phyloP scores from a whole-genome alignment of 2,888 invertebrate species.

The Pammene fasciana region DNA sequence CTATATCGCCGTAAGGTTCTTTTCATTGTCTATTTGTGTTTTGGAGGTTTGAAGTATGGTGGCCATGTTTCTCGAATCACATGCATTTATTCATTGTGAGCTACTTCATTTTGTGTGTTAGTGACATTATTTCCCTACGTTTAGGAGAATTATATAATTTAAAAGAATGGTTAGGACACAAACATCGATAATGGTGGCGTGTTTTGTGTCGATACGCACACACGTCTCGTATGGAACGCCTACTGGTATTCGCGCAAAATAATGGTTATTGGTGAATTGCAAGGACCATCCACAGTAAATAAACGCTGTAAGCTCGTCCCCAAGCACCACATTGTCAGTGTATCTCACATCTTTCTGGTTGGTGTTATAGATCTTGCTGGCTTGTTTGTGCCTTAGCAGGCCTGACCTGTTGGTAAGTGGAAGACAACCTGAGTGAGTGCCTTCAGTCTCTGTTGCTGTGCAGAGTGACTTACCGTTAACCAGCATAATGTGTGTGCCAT shows the following conservation, averaged over 20 bases:
- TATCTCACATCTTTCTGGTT: conserved; percentile 79
- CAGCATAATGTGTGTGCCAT: conserved; percentile 80
- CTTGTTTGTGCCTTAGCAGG: conserved; percentile 89
- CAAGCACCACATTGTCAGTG: conserved; percentile 76
- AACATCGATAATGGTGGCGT: conserved; percentile 60
- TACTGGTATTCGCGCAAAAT: conserved; percentile 79
- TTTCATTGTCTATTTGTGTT: conserved; percentile 78
- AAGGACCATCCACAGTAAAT: conserved; percentile 79
- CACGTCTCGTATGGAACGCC: conserved; percentile 59
- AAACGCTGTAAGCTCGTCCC: conserved; percentile 71
- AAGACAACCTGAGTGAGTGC: conserved; percentile 70
- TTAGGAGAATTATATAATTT: conserved; percentile 76
- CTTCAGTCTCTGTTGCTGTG: conserved; percentile 75
- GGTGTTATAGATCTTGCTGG: conserved; percentile 89
- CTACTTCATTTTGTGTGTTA: conserved; percentile 65
- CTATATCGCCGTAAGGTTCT: conserved; percentile 63
- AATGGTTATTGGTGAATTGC: conserved; percentile 76
- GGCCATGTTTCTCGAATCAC: conserved; percentile 82
- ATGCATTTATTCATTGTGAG: conserved; percentile 74
- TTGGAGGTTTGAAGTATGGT: conserved; percentile 73
- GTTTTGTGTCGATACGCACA: conserved; percentile 62
- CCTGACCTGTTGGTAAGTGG: conserved; percentile 89
- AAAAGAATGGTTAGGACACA: conserved; percentile 56
- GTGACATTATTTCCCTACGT: conserved; percentile 65
- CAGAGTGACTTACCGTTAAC: conserved; percentile 74